Conservation (phyloP, 2,113 vertebrate species). For the Cygnus atratus region DNA sequence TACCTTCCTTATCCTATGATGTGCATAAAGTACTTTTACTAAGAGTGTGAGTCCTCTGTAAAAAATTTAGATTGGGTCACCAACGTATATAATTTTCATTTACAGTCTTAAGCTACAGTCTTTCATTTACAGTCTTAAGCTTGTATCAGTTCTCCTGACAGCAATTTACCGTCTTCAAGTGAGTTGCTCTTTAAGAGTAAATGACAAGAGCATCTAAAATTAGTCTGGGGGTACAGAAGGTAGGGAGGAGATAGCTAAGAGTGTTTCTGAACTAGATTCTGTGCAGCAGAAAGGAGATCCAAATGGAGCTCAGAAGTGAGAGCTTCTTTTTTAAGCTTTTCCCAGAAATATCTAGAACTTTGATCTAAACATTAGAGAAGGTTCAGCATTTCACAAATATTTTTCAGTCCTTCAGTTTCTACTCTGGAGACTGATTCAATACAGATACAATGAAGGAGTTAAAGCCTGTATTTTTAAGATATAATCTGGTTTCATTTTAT, state of each 20-base stretch:
- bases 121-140: background rate
- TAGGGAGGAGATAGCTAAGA: background rate
- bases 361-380: background rate
- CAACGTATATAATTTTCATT: background rate
- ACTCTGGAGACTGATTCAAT: background rate
- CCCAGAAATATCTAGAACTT: background rate
- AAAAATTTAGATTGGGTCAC: background rate
- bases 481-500: background rate
- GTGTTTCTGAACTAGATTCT: background rate
- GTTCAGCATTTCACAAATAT: background rate
- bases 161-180: background rate
- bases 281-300: background rate
- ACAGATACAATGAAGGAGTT: background rate
- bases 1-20: background rate
- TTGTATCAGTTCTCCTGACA: background rate
- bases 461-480: background rate
- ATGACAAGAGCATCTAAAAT: rapidly evolving
- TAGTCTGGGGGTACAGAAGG: background rate
- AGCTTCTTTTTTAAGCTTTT: background rate
- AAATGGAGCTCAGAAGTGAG: background rate
- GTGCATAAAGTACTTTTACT: background rate
- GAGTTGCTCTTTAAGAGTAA: background rate
- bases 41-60: rapidly evolving
- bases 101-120: background rate
- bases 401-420: background rate